Conservation (phyloP, 1,140 invertebrate species). For the Dendroctonus ponderosae region DNA sequence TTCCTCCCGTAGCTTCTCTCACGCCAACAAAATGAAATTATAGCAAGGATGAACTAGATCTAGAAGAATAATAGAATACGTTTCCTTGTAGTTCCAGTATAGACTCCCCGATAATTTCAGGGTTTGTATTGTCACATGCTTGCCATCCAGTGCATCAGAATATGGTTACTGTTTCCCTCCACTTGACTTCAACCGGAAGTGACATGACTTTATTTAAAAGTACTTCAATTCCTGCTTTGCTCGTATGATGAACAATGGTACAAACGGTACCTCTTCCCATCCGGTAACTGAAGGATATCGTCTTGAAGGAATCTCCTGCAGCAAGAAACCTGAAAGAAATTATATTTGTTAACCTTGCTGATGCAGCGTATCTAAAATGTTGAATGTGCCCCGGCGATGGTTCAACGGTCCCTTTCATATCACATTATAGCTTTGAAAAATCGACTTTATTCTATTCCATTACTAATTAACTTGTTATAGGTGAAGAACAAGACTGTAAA, state of each 20-base stretch:
- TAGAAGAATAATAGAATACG: too few species aligned
- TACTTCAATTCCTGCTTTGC: slow-evolving; percentile 37
- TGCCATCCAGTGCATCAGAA: slow-evolving; percentile 52
- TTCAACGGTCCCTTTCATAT: too few species aligned
- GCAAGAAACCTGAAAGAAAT: slow-evolving; percentile 35
- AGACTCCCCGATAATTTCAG: slow-evolving; percentile 39
- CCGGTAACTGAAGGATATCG: slow-evolving; percentile 43
- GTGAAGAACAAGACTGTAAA: too few species aligned
- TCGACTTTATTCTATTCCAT: too few species aligned
- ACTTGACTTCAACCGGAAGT: slow-evolving; percentile 36
- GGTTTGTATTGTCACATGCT: slow-evolving; percentile 48
- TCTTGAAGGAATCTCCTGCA: slow-evolving; percentile 34
- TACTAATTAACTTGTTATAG: too few species aligned
- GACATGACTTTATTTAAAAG: slow-evolving; percentile 41
- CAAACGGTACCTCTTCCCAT: slow-evolving; percentile 41
- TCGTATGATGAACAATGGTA: slow-evolving; percentile 41
- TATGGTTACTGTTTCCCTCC: slow-evolving; percentile 41
- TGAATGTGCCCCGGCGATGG: too few species aligned
- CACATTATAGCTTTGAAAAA: too few species aligned
- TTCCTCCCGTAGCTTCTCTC: slow-evolving; percentile 51
- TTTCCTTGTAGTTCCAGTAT: slow-evolving; percentile 46
- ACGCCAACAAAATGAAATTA: slow-evolving; percentile 50
- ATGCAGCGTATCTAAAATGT: too few species aligned
- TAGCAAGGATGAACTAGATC: slow-evolving; percentile 51
- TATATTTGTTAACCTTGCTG: neutral